Evolutionary conservation across 1,140 invertebrate genomes (phyloP).

Genomic region (Zaprionus davidi): DNA sequence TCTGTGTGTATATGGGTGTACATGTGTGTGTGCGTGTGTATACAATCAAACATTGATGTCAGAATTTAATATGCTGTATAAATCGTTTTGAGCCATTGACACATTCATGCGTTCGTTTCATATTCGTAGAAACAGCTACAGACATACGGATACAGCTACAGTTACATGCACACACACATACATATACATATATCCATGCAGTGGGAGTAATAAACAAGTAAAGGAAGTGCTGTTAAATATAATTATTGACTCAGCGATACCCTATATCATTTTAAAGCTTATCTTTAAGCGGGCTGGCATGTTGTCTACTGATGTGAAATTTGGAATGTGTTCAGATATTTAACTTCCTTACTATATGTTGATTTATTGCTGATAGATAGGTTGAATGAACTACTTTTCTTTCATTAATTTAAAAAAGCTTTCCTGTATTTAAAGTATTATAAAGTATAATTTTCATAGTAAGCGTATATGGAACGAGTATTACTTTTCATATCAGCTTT

Average conservation of each 20-base stretch:
- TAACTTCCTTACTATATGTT: too few species aligned
- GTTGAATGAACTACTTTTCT: too few species aligned
- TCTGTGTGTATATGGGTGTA: neutral
- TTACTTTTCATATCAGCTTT: too few species aligned
- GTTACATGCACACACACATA: neutral
- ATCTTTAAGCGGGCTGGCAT: accelerated
- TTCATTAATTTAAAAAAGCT: too few species aligned
- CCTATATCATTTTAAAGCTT: neutral
- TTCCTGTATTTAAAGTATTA: too few species aligned
- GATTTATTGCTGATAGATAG: too few species aligned
- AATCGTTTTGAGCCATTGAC: constrained; percentile 82
- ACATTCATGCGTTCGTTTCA: constrained; percentile 76
- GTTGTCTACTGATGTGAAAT: too few species aligned
- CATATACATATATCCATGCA: neutral
- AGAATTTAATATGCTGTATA: constrained; percentile 83
- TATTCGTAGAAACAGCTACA: constrained; percentile 58
- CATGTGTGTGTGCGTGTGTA: constrained; percentile 20
- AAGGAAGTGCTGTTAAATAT: neutral
- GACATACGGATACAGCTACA: constrained; percentile 30
- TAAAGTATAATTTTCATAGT: too few species aligned
- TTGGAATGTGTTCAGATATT: too few species aligned
- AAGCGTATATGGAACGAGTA: too few species aligned
- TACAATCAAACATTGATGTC: constrained; percentile 80
- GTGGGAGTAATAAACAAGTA: constrained; percentile 14
- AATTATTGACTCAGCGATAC: constrained; percentile 8